A percentile compares a stretch with the other conserved stretches of the same genome.
Evolutionary conservation across 2,888 invertebrate genomes (phyloP).

Genomic region (Sarcophaga caerulescens): DNA sequence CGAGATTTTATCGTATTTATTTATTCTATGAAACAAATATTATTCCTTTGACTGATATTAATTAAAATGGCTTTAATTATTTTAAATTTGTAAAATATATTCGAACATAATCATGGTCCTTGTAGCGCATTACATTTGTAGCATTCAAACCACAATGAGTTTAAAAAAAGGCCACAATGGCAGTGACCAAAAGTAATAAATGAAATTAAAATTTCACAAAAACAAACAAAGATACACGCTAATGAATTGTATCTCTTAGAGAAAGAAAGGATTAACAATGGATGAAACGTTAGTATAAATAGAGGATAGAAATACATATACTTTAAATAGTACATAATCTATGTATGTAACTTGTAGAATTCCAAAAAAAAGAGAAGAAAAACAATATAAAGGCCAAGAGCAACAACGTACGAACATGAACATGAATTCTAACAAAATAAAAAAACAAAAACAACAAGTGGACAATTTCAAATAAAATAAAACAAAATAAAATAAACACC

Average conservation of each 20-base stretch:
- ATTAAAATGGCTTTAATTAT: not conserved
- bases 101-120: not conserved
- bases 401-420: not conserved
- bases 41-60: not conserved
- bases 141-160: not conserved
- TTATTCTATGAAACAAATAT: not conserved
- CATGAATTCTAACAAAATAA: not conserved
- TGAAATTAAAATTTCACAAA: slow-evolving; percentile 30
- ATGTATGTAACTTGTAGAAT: slow-evolving; percentile 10
- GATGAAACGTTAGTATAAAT: too few species aligned
- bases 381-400: not conserved
- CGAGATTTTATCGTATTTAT: too few species aligned
- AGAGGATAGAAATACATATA: not conserved
- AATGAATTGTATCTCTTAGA: slow-evolving; percentile 14
- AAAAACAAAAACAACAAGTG: slow-evolving; percentile 1
- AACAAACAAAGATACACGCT: not conserved
- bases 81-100: not conserved
- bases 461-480: slow-evolving; percentile 5
- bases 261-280: not conserved
- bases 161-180: slow-evolving; percentile 30
- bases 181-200: slow-evolving; percentile 20
- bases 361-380: not conserved
- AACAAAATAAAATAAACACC: not conserved
- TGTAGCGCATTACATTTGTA: not conserved
- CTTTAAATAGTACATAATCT: slow-evolving; percentile 19